Percentiles rank a stretch among this genome's conserved stretches.
Evolutionary conservation across 2,113 vertebrate species (phyloP).

Genomic region (Thinocorus orbignyianus): DNA sequence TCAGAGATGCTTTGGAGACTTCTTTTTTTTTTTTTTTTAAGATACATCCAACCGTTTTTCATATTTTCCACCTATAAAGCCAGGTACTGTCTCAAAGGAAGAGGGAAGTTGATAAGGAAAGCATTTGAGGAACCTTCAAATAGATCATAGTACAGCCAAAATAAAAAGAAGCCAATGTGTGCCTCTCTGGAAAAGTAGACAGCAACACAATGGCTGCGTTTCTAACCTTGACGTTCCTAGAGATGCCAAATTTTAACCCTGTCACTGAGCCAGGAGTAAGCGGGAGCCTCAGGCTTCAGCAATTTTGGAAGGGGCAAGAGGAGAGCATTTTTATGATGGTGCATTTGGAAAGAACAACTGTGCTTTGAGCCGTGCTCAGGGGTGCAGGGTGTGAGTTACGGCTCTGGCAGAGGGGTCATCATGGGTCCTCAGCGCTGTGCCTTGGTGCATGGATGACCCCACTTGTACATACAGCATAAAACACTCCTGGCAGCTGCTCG

Average conservation of each 20-base stretch:
- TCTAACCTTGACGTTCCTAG: neutral
- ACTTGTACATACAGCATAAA: rapidly evolving
- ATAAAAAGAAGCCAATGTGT: neutral
- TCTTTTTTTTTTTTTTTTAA: neutral
- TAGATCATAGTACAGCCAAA: neutral
- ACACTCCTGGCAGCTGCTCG: neutral
- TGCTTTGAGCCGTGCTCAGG: neutral
- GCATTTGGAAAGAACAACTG: neutral
- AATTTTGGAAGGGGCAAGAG: neutral
- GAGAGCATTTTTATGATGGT: neutral
- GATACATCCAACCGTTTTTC: neutral
- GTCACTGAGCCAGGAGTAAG: neutral
- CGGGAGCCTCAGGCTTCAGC: neutral
- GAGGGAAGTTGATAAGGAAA: neutral
- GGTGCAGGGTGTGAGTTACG: rapidly evolving
- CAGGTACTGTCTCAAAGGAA: neutral
- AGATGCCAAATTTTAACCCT: neutral
- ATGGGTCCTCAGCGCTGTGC: rapidly evolving
- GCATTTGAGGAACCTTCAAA: neutral
- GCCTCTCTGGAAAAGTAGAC: neutral
- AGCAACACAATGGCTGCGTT: neutral
- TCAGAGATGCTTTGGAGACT: neutral
- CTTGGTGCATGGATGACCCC: neutral
- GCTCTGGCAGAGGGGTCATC: neutral
- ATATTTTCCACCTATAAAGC: neutral